phyloP scores from a whole-genome alignment of 37 sponge, comb jelly and placozoan species.

The Spongilla lacustris region DNA sequence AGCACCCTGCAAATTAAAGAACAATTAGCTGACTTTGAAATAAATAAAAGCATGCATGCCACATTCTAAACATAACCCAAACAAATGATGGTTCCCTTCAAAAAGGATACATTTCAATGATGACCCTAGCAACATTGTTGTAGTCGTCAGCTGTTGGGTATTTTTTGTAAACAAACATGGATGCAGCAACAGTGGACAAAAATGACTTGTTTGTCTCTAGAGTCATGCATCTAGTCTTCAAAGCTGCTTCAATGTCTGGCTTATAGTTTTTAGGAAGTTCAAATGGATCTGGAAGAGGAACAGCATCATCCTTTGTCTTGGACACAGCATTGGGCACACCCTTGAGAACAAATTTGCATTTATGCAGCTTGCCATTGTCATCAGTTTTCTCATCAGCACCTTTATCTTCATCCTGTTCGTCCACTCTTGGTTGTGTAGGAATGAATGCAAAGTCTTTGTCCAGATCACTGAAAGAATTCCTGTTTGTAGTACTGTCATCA shows the following conservation, averaged over 20 bases:
- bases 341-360: neutral
- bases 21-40: neutral
- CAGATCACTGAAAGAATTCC: neutral
- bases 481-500: neutral
- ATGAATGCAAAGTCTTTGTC: neutral
- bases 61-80: neutral
- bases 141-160: slow-evolving; percentile 20
- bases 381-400: neutral
- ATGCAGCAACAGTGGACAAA: slow-evolving; percentile 20
- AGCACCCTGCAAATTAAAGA: neutral
- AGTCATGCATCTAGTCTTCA: slow-evolving; percentile 17
- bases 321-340: neutral
- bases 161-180: slow-evolving; percentile 20
- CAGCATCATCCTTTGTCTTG: neutral
- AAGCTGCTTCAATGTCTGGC: slow-evolving; percentile 9
- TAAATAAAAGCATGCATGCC: neutral
- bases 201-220: slow-evolving; percentile 12
- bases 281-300: slow-evolving; percentile 13
- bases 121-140: slow-evolving; percentile 7
- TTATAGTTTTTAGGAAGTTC: slow-evolving; percentile 6
- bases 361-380: neutral
- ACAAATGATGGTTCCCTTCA: neutral
- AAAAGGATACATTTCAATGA: neutral
- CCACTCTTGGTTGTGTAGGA: slow-evolving; percentile 1
- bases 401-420: neutral